These are phyloP conservation scores for Metacarcinus magister DNA, from an alignment of 2,888 invertebrate species.

Conservation along the genomic window DNA sequence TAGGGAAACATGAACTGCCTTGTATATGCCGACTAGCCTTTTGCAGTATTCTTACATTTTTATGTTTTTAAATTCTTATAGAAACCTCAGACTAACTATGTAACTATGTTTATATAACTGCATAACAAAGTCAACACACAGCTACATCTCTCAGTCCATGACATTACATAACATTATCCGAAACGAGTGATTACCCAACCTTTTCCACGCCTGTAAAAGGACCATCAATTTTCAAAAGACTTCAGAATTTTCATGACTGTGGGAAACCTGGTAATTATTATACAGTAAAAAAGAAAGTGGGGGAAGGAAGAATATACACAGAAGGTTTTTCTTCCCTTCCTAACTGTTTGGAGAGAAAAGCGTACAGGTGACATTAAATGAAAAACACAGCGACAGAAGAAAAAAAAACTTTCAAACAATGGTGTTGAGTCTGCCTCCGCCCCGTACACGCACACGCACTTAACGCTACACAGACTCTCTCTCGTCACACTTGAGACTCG, in stretches of 20 bases:
- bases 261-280: neutral
- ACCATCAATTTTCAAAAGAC: neutral
- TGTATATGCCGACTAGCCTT: too few relatives aligned
- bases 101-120: too few relatives aligned
- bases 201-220: neutral
- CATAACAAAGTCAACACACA: too few relatives aligned
- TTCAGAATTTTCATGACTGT: neutral
- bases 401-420: neutral
- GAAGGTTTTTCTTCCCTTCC: neutral
- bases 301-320: neutral
- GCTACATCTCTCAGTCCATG: too few relatives aligned
- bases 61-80: too few relatives aligned
- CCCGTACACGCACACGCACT: neutral
- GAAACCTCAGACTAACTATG: too few relatives aligned
- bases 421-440: neutral
- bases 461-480: neutral
- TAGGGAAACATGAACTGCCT: too few relatives aligned
- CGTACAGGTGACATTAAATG: neutral
- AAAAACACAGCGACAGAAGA: neutral
- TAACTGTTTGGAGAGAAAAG: neutral
- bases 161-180: too few relatives aligned
- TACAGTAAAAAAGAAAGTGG: neutral
- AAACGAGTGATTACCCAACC: too few relatives aligned
- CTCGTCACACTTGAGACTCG: neutral
- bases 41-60: too few relatives aligned